Evolutionary conservation across 1,140 invertebrate genomes (phyloP), one percentile per base, ranked within the genome.

Genomic region (Cryptotermes secundus): DNA sequence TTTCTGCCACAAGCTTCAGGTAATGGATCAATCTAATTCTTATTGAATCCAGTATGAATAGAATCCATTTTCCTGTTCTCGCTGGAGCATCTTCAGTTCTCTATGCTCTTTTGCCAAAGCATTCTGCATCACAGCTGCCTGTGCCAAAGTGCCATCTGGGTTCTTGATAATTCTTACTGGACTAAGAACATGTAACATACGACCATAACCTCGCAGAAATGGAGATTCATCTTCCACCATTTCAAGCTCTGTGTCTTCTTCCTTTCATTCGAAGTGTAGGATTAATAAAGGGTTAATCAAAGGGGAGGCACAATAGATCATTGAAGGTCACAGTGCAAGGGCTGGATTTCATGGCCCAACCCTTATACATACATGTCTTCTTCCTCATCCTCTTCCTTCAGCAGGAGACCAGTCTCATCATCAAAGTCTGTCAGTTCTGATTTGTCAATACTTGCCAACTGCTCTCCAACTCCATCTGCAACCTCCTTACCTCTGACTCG

Each of bases 211-310:
- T 84, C 96, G 93, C 1, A 99, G 91, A 90, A 99, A 99, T 3
- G 98, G 96, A 0, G 99, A 96, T 88, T 99, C 98, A 84, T 99
- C 99, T 90, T 99, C 99, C 0, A 99, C 98, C 59, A 99, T 91
- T 90, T 99, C 99, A 85, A 99, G 99, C 91, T 99, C 99, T 82
- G 99, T 96, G 89, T 99, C 99, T n/a, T n/a, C n/a, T n/a, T n/a
- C n/a, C n/a, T n/a, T n/a, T n/a, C n/a, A n/a, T n/a, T n/a, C n/a
- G n/a, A n/a, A n/a, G n/a, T n/a, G n/a, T n/a, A n/a, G n/a, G n/a
- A n/a, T n/a, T n/a, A n/a, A n/a, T n/a, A n/a, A n/a, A n/a, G n/a
- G n/a, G n/a, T n/a, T n/a, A n/a, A n/a, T n/a, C n/a, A n/a, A n/a
- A n/a, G n/a, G n/a, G n/a, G n/a, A n/a, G n/a, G n/a, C n/a, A n/a